Base-by-base conservation (phyloP, 2,113 vertebrate genomes). In the Phalacrocorax pelagicus region DNA sequence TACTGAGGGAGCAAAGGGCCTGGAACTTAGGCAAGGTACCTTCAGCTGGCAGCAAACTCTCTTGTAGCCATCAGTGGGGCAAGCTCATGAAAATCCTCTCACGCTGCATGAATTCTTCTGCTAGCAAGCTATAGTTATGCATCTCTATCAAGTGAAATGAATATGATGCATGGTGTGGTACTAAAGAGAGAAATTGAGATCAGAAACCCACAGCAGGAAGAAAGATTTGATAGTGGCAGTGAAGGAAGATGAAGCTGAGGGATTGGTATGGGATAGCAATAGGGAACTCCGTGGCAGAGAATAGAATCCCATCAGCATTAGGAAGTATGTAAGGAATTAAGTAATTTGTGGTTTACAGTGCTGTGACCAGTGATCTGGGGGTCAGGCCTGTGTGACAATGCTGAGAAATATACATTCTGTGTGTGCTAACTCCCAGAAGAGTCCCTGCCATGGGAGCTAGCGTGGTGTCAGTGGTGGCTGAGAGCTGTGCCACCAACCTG, bases 21-120 rank as follows among this genome's bases (percentile, higher is more conserved):
- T 96, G 93, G 96, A 92, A 55, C 32, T 62, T 10, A 87, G 93
- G 78, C 92, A 52, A 70, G 72, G 26, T 59, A 55, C 72, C 49
- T 40, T 81, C 90, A 80, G 73, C 66, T 91, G 74, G 54, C 57
- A 92, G 46, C 62, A 67, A 2, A 90, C 69, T 86, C 49, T 57
- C 61, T 63, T 59, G 32, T 29, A 92, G 81, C 40, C 27, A 5
- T 91, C 36, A 61, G 34, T 1, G 1, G 9, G 89, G 30, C 11
- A 55, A 71, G 63, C 47, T 92, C 47, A 81, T 54, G 59, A 91
- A 94, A 95, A 91, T 69, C 70, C n/a, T 87, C 12, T 75, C 5
- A 8, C 17, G 3, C 32, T 9, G 26, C 5, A 8, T n/a, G 51
- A 63, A 51, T 86, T 44, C 47, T 84, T 34, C 57, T 85, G 62